These are phyloP conservation scores for Pocillopora grandis DNA, from an alignment of 92 coral and sea anemone species.

Conservation along the genomic window DNA sequence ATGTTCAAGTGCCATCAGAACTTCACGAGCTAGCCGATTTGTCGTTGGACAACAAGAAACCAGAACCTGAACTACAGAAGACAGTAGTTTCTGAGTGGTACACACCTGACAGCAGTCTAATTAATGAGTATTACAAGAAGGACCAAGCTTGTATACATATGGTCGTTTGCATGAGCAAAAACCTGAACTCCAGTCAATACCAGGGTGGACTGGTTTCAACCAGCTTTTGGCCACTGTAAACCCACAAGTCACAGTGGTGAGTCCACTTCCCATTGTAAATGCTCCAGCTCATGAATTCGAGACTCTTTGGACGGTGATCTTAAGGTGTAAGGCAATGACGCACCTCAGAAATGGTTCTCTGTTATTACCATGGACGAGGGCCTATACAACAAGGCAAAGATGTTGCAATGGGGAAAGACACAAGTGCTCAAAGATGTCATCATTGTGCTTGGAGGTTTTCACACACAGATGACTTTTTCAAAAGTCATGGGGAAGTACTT, in stretches of 20 bases:
- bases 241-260: neutral
- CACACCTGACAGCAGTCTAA: slow-evolving; percentile 36
- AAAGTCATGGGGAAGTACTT: neutral
- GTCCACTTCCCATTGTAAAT: neutral
- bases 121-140: slow-evolving; percentile 49
- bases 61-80: slow-evolving; percentile 47
- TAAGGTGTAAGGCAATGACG: neutral
- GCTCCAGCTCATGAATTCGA: neutral
- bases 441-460: neutral
- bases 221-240: slow-evolving; percentile 4
- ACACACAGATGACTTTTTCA: neutral
- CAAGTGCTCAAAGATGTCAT: neutral
- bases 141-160: slow-evolving; percentile 58
- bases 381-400: neutral
- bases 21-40: slow-evolving; percentile 55
- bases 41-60: slow-evolving; percentile 35
- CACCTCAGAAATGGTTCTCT: neutral
- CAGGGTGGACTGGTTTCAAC: slow-evolving; percentile 4
- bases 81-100: slow-evolving; percentile 42
- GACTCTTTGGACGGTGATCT: neutral
- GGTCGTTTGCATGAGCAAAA: slow-evolving; percentile 29
- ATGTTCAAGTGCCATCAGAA: slow-evolving; percentile 58
- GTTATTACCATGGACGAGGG: neutral
- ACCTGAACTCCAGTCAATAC: slow-evolving; percentile 15
- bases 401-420: neutral